A percentile compares a stretch with the other conserved stretches of the same genome.
These are phyloP conservation scores for Xestia c-nigrum DNA, from an alignment of 2,888 invertebrate genomes.

Conservation along the genomic window DNA sequence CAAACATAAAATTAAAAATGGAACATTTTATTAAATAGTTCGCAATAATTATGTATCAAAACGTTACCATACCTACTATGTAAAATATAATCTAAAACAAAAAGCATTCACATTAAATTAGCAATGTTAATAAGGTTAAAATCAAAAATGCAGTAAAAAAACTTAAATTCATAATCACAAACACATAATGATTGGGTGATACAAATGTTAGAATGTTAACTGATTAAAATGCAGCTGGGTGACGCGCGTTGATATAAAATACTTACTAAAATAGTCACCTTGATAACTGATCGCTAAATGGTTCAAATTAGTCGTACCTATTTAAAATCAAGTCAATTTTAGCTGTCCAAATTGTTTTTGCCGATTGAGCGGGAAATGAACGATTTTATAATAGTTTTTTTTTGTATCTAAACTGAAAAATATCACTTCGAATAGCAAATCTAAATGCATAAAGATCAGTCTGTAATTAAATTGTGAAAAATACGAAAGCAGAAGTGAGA, in stretches of 20 bases:
- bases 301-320: slow-evolving; percentile 75
- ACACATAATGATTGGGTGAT: slow-evolving; percentile 77
- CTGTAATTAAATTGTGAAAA: slow-evolving; percentile 16
- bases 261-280: slow-evolving; percentile 62
- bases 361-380: slow-evolving; percentile 74
- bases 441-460: background rate
- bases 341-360: slow-evolving; percentile 78
- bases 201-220: slow-evolving; percentile 82
- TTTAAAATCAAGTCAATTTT: slow-evolving; percentile 85
- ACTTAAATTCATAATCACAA: slow-evolving; percentile 82
- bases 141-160: slow-evolving; percentile 87
- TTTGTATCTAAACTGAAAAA: slow-evolving; percentile 68
- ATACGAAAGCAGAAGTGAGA: slow-evolving; percentile 52
- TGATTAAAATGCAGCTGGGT: slow-evolving; percentile 84
- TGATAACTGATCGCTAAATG: slow-evolving; percentile 62
- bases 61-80: slow-evolving; percentile 74
- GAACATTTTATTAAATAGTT: slow-evolving; percentile 33
- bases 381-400: slow-evolving; percentile 56
- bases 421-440: slow-evolving; percentile 53
- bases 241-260: slow-evolving; percentile 63
- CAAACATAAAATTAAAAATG: slow-evolving; percentile 20
- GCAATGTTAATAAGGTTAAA: slow-evolving; percentile 90
- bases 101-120: slow-evolving; percentile 84
- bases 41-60: slow-evolving; percentile 84
- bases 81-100: slow-evolving; percentile 75